Base-by-base conservation (phyloP, 2,888 invertebrate species). In the Nymphalis polychloros region DNA sequence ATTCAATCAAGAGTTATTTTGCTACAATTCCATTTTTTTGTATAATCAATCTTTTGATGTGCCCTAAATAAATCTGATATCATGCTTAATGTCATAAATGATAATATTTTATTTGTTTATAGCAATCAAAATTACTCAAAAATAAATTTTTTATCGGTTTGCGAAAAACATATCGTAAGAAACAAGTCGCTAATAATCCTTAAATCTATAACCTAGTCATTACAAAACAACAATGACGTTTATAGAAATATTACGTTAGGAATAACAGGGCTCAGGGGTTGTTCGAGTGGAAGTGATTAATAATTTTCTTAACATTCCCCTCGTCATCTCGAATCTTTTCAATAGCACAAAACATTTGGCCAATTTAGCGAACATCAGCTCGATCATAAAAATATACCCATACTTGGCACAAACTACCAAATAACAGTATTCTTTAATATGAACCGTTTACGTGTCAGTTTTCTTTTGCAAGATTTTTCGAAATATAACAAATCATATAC, bases 311-410 rank as follows among this genome's bases (percentile, higher is more conserved):
- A 87, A 90, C 89, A 90, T 90, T 92, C 90, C 91, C 88, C 86
- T 86, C 86, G 88, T 90, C 90, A 89, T 91, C 89, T 88, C 83
- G 83, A 89, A 89, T 89, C 88, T 92, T 91, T 90, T 89, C 86
- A 85, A 83, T 79, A 82, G 84, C 85, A 89, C 89, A 91, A 91
- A 90, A 89, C 88, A 90, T 91, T 92, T 88, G 89, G 89, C 88
- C 89, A 90, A 90, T 91, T 90, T 90, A 91, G 87, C 87, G 87
- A 86, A 86, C 89, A 84, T 84, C 83, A 84, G 80, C 82, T 84
- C 83, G 81, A 78, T 81, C 81, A 83, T 82, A 85, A 90, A 91
- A 90, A 91, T 89, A 87, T 86, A 86, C 86, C 86, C 86, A 31
- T 6, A 31, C 6, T 86, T 86, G 88, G 85, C 86, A 52, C 8